Percentiles rank a stretch among this genome's conserved stretches.
phyloP scores from a whole-genome alignment of 2,797 vertebrate genomes.

The Gallinago nigripennis region DNA sequence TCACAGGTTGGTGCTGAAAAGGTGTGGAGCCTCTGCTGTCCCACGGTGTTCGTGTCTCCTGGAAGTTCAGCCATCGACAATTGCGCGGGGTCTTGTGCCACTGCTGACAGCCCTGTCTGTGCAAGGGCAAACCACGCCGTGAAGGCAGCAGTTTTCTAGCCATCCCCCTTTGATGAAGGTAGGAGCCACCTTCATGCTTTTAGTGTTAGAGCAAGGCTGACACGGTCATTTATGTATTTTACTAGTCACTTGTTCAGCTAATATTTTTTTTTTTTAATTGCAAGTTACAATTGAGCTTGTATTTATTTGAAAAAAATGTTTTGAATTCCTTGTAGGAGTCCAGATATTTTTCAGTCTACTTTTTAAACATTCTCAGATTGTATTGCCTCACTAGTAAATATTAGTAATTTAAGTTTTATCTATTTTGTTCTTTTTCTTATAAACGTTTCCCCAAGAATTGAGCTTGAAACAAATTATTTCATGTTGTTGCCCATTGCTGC shows the following conservation, averaged over 20 bases:
- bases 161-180: not conserved
- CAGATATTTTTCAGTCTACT: not conserved
- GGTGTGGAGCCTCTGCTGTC: not conserved
- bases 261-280: not conserved
- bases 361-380: not conserved
- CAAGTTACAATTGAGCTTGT: not conserved
- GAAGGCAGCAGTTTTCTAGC: not conserved
- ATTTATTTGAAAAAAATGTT: not conserved
- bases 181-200: not conserved
- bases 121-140: not conserved
- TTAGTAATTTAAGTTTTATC: not conserved
- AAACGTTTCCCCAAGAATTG: not conserved
- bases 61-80: not conserved
- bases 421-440: not conserved
- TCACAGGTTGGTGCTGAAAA: not conserved
- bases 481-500: not conserved
- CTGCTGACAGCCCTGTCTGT: not conserved
- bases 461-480: slow-evolving; percentile 14
- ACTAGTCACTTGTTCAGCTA: not conserved
- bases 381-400: not conserved
- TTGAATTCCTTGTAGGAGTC: not conserved
- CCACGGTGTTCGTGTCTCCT: not conserved
- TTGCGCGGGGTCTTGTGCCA: fast-evolving
- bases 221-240: not conserved
- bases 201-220: not conserved